These are phyloP conservation scores for Parelbella ahira DNA, from an alignment of 2,888 invertebrate species.

Conservation along the genomic window DNA sequence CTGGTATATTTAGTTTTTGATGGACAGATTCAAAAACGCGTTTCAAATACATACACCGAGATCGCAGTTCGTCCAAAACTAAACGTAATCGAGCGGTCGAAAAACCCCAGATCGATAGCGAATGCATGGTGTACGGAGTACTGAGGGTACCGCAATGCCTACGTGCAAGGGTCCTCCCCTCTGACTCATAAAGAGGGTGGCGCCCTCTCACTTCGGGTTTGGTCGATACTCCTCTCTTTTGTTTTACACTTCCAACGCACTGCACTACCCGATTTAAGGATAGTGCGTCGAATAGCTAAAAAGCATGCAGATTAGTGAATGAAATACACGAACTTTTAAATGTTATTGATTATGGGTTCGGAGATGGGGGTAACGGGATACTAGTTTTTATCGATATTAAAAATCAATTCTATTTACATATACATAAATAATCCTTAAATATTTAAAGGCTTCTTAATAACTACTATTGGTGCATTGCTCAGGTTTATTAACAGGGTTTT, in stretches of 20 bases:
- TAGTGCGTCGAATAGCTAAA: conserved; percentile 28
- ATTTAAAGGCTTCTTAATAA: too few species aligned
- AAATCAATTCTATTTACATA: too few species aligned
- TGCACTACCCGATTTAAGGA: conserved; percentile 25
- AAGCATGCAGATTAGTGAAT: conserved; percentile 6
- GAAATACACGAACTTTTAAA: not conserved
- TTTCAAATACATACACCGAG: conserved; percentile 22
- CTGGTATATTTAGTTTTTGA: too few species aligned
- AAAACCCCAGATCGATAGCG: conserved; percentile 54
- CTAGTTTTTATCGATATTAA: too few species aligned
- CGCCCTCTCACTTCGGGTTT: conserved; percentile 73
- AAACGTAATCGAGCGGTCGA: conserved; percentile 34
- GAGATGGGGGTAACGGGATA: conserved; percentile 4
- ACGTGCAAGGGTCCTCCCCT: conserved; percentile 76
- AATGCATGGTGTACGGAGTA: conserved; percentile 58
- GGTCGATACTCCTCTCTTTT: conserved; percentile 78
- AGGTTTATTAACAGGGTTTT: too few species aligned
- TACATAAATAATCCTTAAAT: too few species aligned
- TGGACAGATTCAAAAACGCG: too few species aligned
- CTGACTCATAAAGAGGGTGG: conserved; percentile 80
- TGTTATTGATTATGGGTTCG: too few species aligned
- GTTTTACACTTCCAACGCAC: conserved; percentile 60
- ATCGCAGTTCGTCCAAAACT: conserved; percentile 34
- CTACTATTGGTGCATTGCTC: too few species aligned
- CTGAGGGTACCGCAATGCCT: conserved; percentile 64